phyloP scores from a whole-genome alignment of 2,888 invertebrate genomes.

The Spilarctia lutea region DNA sequence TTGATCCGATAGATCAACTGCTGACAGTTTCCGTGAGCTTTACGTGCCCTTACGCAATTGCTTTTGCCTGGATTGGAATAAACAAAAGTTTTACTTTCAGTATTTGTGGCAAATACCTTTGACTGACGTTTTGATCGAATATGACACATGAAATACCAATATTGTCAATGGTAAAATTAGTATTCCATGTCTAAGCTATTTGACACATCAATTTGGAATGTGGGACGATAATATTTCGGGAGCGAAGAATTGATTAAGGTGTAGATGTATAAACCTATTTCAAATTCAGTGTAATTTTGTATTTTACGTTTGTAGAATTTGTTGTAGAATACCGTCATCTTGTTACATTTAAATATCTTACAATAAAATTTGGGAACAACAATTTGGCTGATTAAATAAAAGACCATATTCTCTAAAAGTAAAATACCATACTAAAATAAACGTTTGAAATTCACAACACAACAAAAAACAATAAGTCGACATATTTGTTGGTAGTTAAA shows the following conservation, averaged over 20 bases:
- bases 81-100: background rate
- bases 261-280: background rate
- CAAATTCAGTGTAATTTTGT: background rate
- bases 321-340: too few species aligned
- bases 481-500: too few species aligned
- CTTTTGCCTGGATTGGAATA: background rate
- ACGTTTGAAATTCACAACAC: too few species aligned
- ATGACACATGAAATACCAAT: background rate
- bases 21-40: background rate
- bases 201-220: constrained; percentile 3
- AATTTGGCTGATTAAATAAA: too few species aligned
- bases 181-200: background rate
- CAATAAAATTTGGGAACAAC: too few species aligned
- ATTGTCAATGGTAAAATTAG: background rate
- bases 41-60: too few species aligned
- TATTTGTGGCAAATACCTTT: background rate
- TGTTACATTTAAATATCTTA: too few species aligned
- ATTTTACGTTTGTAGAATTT: too few species aligned
- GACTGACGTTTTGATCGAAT: constrained; percentile 3
- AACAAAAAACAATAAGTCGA: too few species aligned
- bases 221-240: background rate
- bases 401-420: too few species aligned
- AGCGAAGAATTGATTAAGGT: background rate
- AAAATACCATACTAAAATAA: too few species aligned
- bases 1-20: background rate